Conservation (phyloP, 1,140 invertebrate genomes). For the Acyrthosiphon pisum region DNA sequence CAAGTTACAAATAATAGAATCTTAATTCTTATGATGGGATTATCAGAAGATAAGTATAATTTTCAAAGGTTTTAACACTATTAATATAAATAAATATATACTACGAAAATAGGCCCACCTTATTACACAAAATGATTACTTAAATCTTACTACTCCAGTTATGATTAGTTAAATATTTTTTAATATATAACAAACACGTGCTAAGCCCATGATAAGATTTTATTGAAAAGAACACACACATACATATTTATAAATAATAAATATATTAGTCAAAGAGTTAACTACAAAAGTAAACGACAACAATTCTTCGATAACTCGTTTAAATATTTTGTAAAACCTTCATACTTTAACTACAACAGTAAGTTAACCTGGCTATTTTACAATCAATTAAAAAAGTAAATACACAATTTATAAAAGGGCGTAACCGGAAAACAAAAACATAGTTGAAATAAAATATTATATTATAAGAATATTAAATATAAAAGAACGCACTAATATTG, state of each 20-base stretch:
- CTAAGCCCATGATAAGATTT: neutral
- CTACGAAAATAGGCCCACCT: neutral
- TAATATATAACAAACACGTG: neutral
- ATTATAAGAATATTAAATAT: neutral
- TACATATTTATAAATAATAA: neutral
- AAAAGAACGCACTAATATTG: slow-evolving; percentile 34
- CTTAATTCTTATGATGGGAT: neutral
- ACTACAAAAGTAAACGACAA: neutral
- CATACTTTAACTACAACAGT: neutral
- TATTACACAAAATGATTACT: neutral
- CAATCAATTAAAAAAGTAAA: neutral
- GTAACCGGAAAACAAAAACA: neutral
- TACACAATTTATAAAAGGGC: neutral
- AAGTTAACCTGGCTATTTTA: neutral
- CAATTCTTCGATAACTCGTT: neutral
- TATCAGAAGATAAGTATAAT: neutral
- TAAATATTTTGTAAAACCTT: neutral
- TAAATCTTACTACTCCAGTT: neutral
- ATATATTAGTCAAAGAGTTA: neutral
- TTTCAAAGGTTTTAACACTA: neutral
- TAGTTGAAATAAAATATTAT: slow-evolving; percentile 18
- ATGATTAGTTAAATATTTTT: neutral
- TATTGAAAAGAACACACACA: neutral
- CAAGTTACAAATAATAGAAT: neutral
- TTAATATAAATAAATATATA: neutral